A percentile compares a stretch with the other conserved stretches of the same genome.
These are phyloP conservation scores for Gallinago undulata DNA, from an alignment of 2,113 vertebrate species.

Conservation along the genomic window DNA sequence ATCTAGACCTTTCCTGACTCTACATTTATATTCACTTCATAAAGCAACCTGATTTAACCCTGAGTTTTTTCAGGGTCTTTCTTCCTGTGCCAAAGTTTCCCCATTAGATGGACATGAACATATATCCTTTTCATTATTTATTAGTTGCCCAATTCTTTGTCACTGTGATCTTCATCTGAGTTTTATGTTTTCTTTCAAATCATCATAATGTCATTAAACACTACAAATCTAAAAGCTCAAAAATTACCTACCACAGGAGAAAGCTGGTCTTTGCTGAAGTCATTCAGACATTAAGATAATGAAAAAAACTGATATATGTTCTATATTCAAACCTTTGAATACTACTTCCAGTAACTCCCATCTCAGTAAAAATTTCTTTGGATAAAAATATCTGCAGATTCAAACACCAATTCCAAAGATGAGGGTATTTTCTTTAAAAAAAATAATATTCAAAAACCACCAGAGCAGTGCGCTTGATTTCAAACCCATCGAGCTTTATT, in stretches of 20 bases:
- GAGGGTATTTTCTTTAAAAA: neutral
- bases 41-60: neutral
- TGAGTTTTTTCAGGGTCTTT: neutral
- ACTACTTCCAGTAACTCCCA: neutral
- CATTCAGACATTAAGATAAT: neutral
- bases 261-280: neutral
- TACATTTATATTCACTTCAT: neutral
- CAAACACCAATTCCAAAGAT: neutral
- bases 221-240: neutral
- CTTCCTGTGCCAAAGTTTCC: neutral
- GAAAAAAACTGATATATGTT: neutral
- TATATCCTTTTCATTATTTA: neutral
- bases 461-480: neutral
- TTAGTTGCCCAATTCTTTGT: neutral
- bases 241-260: neutral
- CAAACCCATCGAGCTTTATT: neutral
- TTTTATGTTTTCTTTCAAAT: neutral
- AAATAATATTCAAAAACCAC: neutral
- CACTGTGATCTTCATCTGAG: neutral
- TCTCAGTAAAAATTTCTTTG: neutral
- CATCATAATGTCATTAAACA: neutral
- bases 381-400: neutral
- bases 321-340: neutral
- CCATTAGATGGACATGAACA: neutral
- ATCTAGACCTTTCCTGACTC: neutral